Conservation (phyloP, 2,797 vertebrate species). For the Siniperca scherzeri region DNA sequence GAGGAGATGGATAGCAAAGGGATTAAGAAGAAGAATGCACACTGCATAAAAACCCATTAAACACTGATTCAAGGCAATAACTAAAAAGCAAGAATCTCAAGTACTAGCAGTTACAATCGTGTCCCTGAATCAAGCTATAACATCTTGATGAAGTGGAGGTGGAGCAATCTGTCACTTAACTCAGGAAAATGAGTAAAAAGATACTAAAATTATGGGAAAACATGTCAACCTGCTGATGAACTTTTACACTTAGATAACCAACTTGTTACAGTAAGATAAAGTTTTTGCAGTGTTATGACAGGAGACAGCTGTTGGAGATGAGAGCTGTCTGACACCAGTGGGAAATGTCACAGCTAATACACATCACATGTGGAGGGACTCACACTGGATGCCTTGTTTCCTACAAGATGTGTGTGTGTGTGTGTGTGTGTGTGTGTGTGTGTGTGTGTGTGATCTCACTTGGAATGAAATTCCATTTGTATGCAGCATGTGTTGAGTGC, state of each 20-base stretch:
- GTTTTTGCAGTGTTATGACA: slow-evolving; percentile 47
- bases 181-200: not conserved
- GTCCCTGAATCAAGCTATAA: slow-evolving; percentile 16
- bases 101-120: not conserved
- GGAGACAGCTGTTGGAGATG: slow-evolving; percentile 81
- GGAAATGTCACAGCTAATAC: slow-evolving; percentile 76
- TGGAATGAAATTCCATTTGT: slow-evolving; percentile 54
- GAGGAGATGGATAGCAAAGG: not conserved
- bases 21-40: slow-evolving; percentile 22
- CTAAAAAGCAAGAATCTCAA: slow-evolving; percentile 33
- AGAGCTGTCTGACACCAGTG: slow-evolving; percentile 64
- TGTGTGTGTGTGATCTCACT: slow-evolving; percentile 47
- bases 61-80: slow-evolving; percentile 32
- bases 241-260: not conserved
- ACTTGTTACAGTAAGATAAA: slow-evolving; percentile 13
- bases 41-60: slow-evolving; percentile 44
- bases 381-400: slow-evolving; percentile 54
- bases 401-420: slow-evolving; percentile 18
- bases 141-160: slow-evolving; percentile 25
- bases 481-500: slow-evolving; percentile 41
- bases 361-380: slow-evolving; percentile 71
- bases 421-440: slow-evolving; percentile 15
- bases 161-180: not conserved
- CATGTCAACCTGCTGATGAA: not conserved
- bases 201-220: not conserved